Percentiles rank a stretch among this genome's conserved stretches.
These are phyloP conservation scores for Telmatherina bonti DNA, from an alignment of 2,797 vertebrate species.

Conservation along the genomic window DNA sequence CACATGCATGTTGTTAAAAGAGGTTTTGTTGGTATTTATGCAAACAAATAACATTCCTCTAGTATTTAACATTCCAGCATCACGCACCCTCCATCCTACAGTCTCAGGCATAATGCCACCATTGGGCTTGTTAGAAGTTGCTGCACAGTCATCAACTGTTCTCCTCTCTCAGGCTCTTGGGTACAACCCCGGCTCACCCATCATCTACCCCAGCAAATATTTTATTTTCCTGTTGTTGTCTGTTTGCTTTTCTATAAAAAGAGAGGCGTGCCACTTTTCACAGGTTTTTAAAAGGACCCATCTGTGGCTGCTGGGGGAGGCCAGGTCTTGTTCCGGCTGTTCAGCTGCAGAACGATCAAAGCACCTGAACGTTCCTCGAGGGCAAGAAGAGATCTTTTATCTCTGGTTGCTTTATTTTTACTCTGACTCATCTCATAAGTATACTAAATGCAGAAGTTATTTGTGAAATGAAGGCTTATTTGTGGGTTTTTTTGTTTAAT, in stretches of 20 bases:
- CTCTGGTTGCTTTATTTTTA: constrained; percentile 10
- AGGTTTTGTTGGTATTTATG: constrained; percentile 63
- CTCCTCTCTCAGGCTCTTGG: constrained; percentile 47
- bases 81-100: constrained; percentile 57
- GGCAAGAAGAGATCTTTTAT: constrained; percentile 14
- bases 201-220: constrained; percentile 81
- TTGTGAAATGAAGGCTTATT: background rate
- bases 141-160: constrained; percentile 76
- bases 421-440: constrained; percentile 9
- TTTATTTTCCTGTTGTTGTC: constrained; percentile 80
- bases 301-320: constrained; percentile 51
- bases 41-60: constrained; percentile 80
- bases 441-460: constrained; percentile 22
- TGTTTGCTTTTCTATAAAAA: constrained; percentile 80
- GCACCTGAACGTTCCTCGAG: constrained; percentile 26
- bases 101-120: constrained; percentile 65
- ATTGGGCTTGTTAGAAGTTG: constrained; percentile 62
- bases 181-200: constrained; percentile 53
- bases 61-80: constrained; percentile 73
- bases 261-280: constrained; percentile 64
- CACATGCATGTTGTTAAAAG: constrained; percentile 34
- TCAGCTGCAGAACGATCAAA: constrained; percentile 65
- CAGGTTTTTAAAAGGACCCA: constrained; percentile 68
- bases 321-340: constrained; percentile 29
- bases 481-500: background rate